Conservation (phyloP, 64 coral and sea anemone genomes). For the Montipora foliosa region DNA sequence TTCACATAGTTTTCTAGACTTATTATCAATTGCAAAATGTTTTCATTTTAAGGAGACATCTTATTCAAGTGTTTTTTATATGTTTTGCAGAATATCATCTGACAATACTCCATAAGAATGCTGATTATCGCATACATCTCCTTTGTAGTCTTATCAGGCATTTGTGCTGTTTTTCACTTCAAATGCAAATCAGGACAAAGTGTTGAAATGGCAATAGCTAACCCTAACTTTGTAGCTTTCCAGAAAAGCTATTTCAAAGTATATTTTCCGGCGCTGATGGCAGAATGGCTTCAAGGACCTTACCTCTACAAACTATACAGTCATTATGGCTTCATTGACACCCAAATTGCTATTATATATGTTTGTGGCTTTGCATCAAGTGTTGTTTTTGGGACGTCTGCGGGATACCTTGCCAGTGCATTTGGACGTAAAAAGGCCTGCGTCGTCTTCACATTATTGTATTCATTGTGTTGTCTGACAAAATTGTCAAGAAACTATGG, state of each 20-base stretch:
- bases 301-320: slow-evolving; percentile 95
- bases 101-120: slow-evolving; percentile 51
- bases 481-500: slow-evolving; percentile 95
- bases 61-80: not conserved
- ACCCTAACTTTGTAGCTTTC: slow-evolving; percentile 93
- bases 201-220: slow-evolving; percentile 67
- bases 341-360: slow-evolving; percentile 96
- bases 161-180: slow-evolving; percentile 82
- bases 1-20: too few species aligned
- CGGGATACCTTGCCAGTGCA: slow-evolving; percentile 84
- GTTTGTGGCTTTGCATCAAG: slow-evolving; percentile 97
- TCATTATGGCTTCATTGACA: slow-evolving; percentile 98
- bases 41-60: too few species aligned
- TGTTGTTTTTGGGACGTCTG: slow-evolving; percentile 91
- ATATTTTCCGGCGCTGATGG: slow-evolving; percentile 95
- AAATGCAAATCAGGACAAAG: slow-evolving; percentile 64
- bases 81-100: not conserved
- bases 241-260: slow-evolving; percentile 91
- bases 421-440: slow-evolving; percentile 97
- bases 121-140: slow-evolving; percentile 87
- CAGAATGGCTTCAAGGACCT: slow-evolving; percentile 94
- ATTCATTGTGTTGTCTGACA: slow-evolving; percentile 92
- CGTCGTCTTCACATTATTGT: slow-evolving; percentile 87
- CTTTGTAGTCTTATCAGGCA: slow-evolving; percentile 54
- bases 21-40: too few species aligned